Evolutionary conservation across 30 jellyfish, hydroid and myxozoan genomes (phyloP), one percentile per base, ranked within the genome.

Genomic region (Turritopsis dohrnii): DNA sequence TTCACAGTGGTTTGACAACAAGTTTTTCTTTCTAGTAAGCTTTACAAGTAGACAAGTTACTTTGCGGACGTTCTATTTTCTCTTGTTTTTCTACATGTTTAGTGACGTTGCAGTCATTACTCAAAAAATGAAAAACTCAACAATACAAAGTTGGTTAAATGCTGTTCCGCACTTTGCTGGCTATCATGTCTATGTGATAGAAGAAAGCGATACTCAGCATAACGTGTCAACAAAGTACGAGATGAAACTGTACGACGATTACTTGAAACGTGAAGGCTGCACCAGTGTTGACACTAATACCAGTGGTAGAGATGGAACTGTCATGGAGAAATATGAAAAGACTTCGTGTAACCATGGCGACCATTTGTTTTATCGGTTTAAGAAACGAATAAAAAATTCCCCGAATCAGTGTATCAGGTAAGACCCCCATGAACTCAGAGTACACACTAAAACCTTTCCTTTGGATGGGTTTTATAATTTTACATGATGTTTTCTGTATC

Each of bases 281-380:
- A n/a, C n/a, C n/a, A n/a, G n/a, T n/a, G n/a, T n/a, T n/a, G n/a
- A n/a, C n/a, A n/a, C 27, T 60, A 25, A 77, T 23, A 31, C 81
- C 54, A 25, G 53, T 1, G 83, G 76, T 20, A 25, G 22, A 1
- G 75, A 73, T 28, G 66, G 71, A n/a, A n/a, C n/a, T 27, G 71
- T 52, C 26, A 83, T 29, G 9, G 96, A 84, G 71, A 82, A 71
- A 21, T 90, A 90, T 80, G 97, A 90, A 65, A 85, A 90, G 53
- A 52, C 85, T 5, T n/a, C n/a, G n/a, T n/a, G n/a, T n/a, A 90
- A 84, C 28, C 93, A 86, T 53, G 96, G 97, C 53, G 97, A 90
- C 72, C 83, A 60, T 66, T 66, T 74, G 54, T 86, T 90, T 71
- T 83, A 86, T 75, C 89, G 74, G 27, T 90, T 90, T 66, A 85